Conservation (phyloP, 2,113 vertebrate species). For the Anguilla japonica region DNA sequence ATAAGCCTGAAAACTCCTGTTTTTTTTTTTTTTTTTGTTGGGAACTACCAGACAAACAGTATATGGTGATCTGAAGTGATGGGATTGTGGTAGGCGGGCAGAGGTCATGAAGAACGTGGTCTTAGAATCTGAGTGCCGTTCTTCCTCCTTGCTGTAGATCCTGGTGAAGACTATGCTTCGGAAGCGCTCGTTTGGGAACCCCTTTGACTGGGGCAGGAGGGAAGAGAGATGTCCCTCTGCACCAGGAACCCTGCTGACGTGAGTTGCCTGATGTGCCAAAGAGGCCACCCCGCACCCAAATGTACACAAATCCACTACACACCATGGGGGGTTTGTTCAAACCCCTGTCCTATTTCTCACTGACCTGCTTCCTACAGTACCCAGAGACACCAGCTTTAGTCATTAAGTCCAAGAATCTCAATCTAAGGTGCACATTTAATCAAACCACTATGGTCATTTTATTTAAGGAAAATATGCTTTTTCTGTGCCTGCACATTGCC, state of each 20-base stretch:
- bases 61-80: no score
- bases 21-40: no score
- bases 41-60: no score
- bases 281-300: not conserved
- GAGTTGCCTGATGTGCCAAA: constrained; percentile 58
- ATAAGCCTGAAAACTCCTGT: no score
- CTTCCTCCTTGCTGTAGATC: constrained; percentile 72
- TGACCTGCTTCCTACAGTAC: no score
- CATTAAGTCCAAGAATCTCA: not conserved
- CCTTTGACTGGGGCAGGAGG: constrained; percentile 85
- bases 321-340: not conserved
- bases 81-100: no score
- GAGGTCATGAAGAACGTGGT: no score
- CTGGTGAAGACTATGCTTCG: constrained; percentile 96
- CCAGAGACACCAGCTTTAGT: no score
- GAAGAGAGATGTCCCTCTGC: constrained; percentile 80
- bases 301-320: not conserved
- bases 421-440: not conserved
- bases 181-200: constrained; percentile 95
- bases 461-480: not conserved
- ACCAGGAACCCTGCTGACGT: constrained; percentile 77
- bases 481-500: not conserved
- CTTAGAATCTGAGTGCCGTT: not conserved
- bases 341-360: not conserved
- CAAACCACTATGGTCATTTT: not conserved